A percentile compares a stretch with the other conserved stretches of the same genome.
phyloP scores from a whole-genome alignment of 2,888 invertebrate species.

The Sphaeridia pumilis region DNA sequence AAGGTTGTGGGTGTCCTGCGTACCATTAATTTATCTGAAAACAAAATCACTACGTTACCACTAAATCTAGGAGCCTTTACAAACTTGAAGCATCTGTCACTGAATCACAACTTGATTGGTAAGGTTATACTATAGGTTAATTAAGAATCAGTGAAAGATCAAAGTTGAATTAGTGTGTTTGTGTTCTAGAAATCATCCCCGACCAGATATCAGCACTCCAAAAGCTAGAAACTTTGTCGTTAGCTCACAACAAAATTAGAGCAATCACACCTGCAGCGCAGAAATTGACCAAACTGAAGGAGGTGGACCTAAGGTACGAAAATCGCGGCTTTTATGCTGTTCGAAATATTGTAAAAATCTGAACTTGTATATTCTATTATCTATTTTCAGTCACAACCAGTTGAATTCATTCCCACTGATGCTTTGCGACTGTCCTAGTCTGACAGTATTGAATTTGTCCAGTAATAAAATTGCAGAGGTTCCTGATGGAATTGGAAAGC shows the following conservation, averaged over 20 bases:
- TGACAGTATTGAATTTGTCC: slow-evolving; percentile 80
- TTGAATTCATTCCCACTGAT: slow-evolving; percentile 67
- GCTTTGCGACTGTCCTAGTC: slow-evolving; percentile 63
- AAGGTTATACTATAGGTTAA: background rate
- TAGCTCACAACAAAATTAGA: slow-evolving; percentile 24
- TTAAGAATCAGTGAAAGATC: background rate
- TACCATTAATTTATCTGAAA: slow-evolving; percentile 83
- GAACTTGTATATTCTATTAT: background rate
- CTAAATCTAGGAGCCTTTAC: slow-evolving; percentile 43
- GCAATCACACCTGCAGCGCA: slow-evolving; percentile 21
- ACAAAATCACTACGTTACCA: slow-evolving; percentile 58
- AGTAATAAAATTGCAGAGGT: slow-evolving; percentile 70
- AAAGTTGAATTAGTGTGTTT: slow-evolving; percentile 1
- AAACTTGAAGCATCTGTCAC: slow-evolving; percentile 44
- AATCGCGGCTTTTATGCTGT: background rate
- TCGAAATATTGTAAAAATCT: background rate
- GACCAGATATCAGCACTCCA: slow-evolving; percentile 28
- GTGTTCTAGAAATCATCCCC: slow-evolving; percentile 28
- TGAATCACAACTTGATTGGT: slow-evolving; percentile 46
- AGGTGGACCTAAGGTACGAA: slow-evolving; percentile 27
- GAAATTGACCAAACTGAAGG: slow-evolving; percentile 27
- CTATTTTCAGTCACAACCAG: slow-evolving; percentile 57
- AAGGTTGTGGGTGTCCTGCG: slow-evolving; percentile 58
- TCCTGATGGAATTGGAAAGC: slow-evolving; percentile 56
- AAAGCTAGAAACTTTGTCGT: slow-evolving; percentile 27